These are phyloP conservation scores for Drosophila picticornis DNA, from an alignment of 2,888 invertebrate genomes.

Conservation along the genomic window DNA sequence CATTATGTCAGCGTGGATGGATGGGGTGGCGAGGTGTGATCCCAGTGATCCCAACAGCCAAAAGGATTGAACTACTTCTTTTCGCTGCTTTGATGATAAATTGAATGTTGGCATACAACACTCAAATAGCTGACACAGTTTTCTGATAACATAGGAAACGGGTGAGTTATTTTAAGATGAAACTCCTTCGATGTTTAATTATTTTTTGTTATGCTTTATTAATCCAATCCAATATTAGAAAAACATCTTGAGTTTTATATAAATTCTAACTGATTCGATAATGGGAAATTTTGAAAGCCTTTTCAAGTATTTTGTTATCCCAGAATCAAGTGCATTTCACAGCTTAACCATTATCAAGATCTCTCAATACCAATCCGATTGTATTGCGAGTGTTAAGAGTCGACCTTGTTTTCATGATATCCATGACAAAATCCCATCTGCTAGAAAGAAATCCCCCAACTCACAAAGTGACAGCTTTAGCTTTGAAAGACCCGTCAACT, in stretches of 20 bases:
- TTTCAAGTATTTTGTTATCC: neutral
- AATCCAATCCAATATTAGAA: neutral
- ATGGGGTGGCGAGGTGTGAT: constrained; percentile 22
- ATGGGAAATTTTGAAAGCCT: neutral
- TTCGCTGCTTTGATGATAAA: constrained; percentile 18
- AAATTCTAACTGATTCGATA: neutral
- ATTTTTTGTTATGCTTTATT: neutral
- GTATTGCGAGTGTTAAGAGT: neutral
- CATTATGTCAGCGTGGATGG: constrained; percentile 42
- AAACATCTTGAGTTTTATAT: neutral
- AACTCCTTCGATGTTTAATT: neutral
- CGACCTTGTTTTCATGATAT: neutral
- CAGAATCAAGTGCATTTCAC: neutral
- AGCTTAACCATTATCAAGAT: constrained; percentile 3
- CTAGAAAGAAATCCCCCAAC: constrained; percentile 7
- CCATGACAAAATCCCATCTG: constrained; percentile 1
- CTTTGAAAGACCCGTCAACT: constrained; percentile 11
- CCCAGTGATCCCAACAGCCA: neutral
- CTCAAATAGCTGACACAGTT: constrained; percentile 35
- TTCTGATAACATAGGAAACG: neutral
- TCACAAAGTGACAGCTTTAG: constrained; percentile 47
- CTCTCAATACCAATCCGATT: neutral
- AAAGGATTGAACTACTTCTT: constrained; percentile 24
- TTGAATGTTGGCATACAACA: constrained; percentile 34
- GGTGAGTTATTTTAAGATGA: neutral